Base-by-base conservation (phyloP, 2,797 vertebrate genomes). In the Amniataba percoides region DNA sequence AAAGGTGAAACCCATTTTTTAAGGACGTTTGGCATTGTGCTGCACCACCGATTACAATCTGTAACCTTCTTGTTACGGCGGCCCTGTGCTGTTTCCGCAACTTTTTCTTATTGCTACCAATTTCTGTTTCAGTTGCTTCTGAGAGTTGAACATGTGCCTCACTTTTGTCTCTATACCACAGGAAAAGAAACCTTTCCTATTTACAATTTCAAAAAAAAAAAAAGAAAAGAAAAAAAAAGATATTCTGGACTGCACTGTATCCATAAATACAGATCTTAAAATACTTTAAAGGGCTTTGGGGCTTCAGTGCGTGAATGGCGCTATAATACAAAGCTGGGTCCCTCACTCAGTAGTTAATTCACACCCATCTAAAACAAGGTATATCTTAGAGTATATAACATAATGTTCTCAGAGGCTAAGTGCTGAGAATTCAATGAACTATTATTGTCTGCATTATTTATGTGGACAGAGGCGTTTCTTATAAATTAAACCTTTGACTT, bases 341-440 rank as follows among this genome's bases (percentile, higher is more conserved):
- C 94, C 95, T 96, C 95, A 93, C 95, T 98, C 97, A 99, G 97
- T 99, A 99, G 98, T 99, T 97, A 96, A 95, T 95, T 96, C 95
- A 95, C 93, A 96, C 96, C 89, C 86, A 94, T 94, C 91, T 86
- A 85, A 90, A 92, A 91, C 77, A 91, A 93, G 84, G 78, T 74
- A 85, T 74, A 86, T 91, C 67, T 81, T 74, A 82, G 85, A 71
- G 55, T 66, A 82, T 82, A 76, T 83, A 77, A 82, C 80, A 78
- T 81, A 77, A 82, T 87, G 81, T 87, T 89, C 70, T 68, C 64
- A 80, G 74, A 80, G 42, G 62, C 68, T 77, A 85, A 62, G 73
- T 87, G 87, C 82, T 81, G 80, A 88, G 72, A 85, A 86, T 82
- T 89, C 65, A 62, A 69, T 73, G 55, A 77, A 72, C 81, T 60